These are phyloP conservation scores for Gila orcuttii DNA, from an alignment of 2,113 vertebrate species.

Conservation along the genomic window DNA sequence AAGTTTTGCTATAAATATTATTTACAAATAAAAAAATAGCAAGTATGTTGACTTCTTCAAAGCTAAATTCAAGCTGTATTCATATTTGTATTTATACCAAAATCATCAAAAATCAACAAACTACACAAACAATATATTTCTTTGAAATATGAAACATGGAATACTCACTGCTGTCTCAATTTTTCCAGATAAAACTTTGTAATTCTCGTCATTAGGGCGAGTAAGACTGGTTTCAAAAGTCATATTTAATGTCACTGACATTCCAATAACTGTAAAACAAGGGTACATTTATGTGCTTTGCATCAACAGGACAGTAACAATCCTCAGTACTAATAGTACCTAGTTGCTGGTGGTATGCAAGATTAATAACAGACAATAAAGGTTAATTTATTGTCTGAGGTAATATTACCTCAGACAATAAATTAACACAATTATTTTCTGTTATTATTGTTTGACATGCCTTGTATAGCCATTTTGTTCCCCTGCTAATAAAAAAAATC, in stretches of 20 bases:
- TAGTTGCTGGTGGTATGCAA: neutral
- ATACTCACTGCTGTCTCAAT: constrained; percentile 36
- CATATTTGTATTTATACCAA: neutral
- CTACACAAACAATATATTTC: neutral
- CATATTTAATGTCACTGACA: constrained; percentile 21
- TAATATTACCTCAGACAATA: too few species aligned
- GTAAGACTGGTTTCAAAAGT: constrained; percentile 21
- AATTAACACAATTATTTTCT: too few species aligned
- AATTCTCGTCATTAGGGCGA: neutral
- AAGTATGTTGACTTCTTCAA: too few species aligned
- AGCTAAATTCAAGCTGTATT: too few species aligned
- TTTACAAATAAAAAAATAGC: too few species aligned
- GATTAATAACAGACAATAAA: too few species aligned
- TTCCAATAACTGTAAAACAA: neutral
- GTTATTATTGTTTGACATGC: neutral
- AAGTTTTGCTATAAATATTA: too few species aligned
- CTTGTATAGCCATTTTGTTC: neutral
- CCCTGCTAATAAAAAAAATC: too few species aligned
- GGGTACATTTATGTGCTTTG: too few species aligned
- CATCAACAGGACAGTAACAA: too few species aligned
- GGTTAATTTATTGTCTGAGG: too few species aligned
- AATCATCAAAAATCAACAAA: neutral
- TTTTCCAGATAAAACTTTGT: neutral
- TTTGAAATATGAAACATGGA: neutral
- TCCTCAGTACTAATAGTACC: too few species aligned